Evolutionary conservation across 2,113 vertebrate genomes (phyloP).

Genomic region (Formicarius rufipectus): DNA sequence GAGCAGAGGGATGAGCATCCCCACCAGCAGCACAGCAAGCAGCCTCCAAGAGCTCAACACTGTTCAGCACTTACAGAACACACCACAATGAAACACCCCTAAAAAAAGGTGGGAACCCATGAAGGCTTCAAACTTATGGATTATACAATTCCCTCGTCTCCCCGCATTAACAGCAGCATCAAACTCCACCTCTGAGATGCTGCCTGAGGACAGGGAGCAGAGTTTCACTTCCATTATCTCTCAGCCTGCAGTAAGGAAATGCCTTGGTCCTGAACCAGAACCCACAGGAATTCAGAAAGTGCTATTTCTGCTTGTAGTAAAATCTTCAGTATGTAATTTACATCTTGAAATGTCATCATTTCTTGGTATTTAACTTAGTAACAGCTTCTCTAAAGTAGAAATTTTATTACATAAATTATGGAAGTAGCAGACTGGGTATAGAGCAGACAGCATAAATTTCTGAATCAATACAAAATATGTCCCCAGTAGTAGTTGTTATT

Average conservation of each 20-base stretch:
- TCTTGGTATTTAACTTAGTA: constrained; percentile 62
- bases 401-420: constrained; percentile 60
- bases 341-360: constrained; percentile 59
- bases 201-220: background rate
- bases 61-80: background rate
- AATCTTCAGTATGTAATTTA: constrained; percentile 54
- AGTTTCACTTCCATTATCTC: constrained; percentile 22
- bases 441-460: constrained; percentile 35
- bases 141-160: background rate
- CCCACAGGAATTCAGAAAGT: constrained; percentile 46
- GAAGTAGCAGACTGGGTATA: constrained; percentile 9
- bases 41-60: background rate
- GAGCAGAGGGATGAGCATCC: background rate
- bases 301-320: constrained; percentile 57
- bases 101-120: background rate
- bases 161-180: background rate
- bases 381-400: constrained; percentile 32
- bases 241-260: constrained; percentile 32
- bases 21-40: background rate
- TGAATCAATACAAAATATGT: constrained; percentile 59
- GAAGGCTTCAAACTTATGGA: background rate
- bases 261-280: constrained; percentile 39
- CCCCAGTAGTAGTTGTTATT: constrained; percentile 39
- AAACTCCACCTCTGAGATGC: background rate
- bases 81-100: background rate